phyloP scores from a whole-genome alignment of 2,888 invertebrate genomes.

The Polydrusus tereticollis region DNA sequence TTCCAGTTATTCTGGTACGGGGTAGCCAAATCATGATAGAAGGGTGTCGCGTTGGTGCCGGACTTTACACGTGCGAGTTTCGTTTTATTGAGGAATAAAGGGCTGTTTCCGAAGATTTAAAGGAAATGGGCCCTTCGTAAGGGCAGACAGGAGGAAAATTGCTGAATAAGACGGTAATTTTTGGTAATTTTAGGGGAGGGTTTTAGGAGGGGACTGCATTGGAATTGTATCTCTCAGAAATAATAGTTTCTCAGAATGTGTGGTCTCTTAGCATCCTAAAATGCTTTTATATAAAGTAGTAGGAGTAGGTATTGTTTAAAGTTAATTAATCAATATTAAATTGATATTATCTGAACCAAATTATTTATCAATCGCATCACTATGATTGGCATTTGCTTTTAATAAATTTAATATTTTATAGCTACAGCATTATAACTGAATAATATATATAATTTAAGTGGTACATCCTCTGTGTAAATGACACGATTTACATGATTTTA shows the following conservation, averaged over 20 bases:
- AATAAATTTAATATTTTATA: not conserved
- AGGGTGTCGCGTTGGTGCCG: slow-evolving; percentile 26
- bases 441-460: too few relatives aligned
- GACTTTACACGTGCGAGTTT: slow-evolving; percentile 36
- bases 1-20: slow-evolving; percentile 8
- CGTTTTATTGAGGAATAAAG: slow-evolving; percentile 39
- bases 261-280: too few relatives aligned
- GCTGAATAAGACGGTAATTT: slow-evolving; percentile 29
- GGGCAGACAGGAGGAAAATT: slow-evolving; percentile 33
- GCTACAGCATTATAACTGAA: too few relatives aligned
- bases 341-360: too few relatives aligned
- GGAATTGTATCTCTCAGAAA: too few relatives aligned
- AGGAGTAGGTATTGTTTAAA: too few relatives aligned
- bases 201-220: not conserved
- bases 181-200: slow-evolving; percentile 11
- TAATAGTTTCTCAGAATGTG: too few relatives aligned
- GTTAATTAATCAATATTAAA: too few relatives aligned
- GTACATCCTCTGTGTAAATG: too few relatives aligned
- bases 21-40: slow-evolving; percentile 21
- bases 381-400: not conserved
- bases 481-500: too few relatives aligned
- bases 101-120: slow-evolving; percentile 38
- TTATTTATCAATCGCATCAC: not conserved
- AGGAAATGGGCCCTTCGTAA: slow-evolving; percentile 32
- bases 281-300: too few relatives aligned